phyloP scores from a whole-genome alignment of 2,113 vertebrate species.

The Shinisaurus crocodilurus region DNA sequence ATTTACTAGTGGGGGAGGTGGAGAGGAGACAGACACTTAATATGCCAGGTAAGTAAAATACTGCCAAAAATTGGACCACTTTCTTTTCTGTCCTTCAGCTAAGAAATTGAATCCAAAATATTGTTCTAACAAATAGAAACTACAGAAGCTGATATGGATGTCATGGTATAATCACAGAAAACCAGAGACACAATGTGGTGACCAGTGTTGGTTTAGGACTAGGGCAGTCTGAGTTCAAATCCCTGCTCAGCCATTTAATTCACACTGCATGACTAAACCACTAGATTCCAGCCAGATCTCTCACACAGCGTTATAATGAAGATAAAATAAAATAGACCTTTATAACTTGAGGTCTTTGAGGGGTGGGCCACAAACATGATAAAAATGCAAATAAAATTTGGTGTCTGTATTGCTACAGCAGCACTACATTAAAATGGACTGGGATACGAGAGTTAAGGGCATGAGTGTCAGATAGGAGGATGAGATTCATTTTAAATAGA shows the following conservation, averaged over 20 bases:
- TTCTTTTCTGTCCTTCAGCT: neutral
- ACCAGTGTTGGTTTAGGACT: neutral
- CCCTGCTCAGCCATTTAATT: neutral
- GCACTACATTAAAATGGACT: neutral
- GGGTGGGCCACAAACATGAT: neutral
- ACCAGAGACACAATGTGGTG: neutral
- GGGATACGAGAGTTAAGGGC: neutral
- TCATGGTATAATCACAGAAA: neutral
- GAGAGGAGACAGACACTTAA: neutral
- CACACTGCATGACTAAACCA: neutral
- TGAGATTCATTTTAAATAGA: slow-evolving; percentile 10
- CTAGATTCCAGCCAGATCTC: neutral
- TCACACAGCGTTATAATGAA: neutral
- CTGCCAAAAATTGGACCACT: neutral
- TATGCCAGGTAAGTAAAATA: neutral
- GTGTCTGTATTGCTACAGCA: neutral
- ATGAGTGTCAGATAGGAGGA: neutral
- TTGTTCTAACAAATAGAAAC: neutral
- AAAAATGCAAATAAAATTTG: neutral
- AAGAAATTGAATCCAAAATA: neutral
- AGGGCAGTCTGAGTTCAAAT: neutral
- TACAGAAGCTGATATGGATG: neutral
- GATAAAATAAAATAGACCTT: neutral
- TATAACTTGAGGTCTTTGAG: neutral
- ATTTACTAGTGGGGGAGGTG: neutral